These are phyloP conservation scores for Habroteleia sp. DNA, from an alignment of 2,888 invertebrate species.

Conservation along the genomic window DNA sequence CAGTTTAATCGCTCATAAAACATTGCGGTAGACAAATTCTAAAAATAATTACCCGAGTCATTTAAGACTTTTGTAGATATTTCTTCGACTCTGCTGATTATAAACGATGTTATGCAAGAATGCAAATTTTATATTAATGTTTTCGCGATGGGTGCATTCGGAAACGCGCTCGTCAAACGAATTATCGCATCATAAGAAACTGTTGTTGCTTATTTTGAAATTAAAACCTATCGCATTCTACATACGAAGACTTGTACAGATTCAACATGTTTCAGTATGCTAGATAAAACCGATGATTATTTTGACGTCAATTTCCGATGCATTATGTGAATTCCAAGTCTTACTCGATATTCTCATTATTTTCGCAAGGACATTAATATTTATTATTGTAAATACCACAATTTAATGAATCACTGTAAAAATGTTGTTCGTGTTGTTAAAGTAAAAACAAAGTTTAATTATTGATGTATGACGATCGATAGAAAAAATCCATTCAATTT, in stretches of 20 bases:
- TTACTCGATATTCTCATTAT: constrained; percentile 41
- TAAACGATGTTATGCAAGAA: constrained; percentile 57
- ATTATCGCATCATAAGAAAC: background rate
- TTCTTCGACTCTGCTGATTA: constrained; percentile 64
- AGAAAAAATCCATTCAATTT: background rate
- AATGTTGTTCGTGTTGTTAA: constrained; percentile 46
- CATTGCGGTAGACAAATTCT: constrained; percentile 52
- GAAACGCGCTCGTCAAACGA: background rate
- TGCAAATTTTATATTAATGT: constrained; percentile 62
- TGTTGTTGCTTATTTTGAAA: constrained; percentile 22
- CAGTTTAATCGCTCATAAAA: constrained; percentile 62
- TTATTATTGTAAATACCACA: constrained; percentile 48
- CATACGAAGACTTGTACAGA: constrained; percentile 27
- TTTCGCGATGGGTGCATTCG: constrained; percentile 34
- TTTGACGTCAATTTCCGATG: constrained; percentile 8
- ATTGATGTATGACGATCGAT: background rate
- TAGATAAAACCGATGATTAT: background rate
- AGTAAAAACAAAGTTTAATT: constrained; percentile 13
- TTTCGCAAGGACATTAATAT: constrained; percentile 59
- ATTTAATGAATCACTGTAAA: constrained; percentile 21
- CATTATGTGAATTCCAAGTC: constrained; percentile 30
- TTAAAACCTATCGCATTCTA: constrained; percentile 4
- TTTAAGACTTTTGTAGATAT: constrained; percentile 69
- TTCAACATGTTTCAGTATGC: constrained; percentile 11
- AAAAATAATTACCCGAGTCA: constrained; percentile 63